phyloP scores from a whole-genome alignment of 2,113 vertebrate genomes.

The Balaeniceps rex region DNA sequence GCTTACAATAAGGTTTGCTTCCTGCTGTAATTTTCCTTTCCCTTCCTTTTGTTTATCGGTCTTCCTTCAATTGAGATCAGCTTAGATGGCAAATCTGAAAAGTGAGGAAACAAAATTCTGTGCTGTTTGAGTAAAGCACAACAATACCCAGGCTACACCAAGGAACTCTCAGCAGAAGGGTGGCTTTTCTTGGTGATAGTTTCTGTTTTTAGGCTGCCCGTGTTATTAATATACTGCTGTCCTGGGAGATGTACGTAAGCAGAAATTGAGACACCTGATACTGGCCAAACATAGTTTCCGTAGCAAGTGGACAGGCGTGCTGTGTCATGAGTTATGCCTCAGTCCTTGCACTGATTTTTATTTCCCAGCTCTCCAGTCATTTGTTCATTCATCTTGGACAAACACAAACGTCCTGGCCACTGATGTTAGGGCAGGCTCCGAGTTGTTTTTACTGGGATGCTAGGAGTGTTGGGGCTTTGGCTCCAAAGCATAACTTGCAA shows the following conservation, averaged over 20 bases:
- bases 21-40: neutral
- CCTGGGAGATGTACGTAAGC: slow-evolving; percentile 28
- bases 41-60: slow-evolving; percentile 9
- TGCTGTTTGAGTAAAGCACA: neutral
- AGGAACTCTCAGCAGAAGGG: neutral
- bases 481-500: neutral
- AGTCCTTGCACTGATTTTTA: neutral
- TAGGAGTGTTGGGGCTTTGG: neutral
- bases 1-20: neutral
- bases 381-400: neutral
- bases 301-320: slow-evolving; percentile 50
- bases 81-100: neutral
- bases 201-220: slow-evolving; percentile 64
- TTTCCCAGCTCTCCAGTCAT: neutral
- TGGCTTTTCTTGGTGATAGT: slow-evolving; percentile 33
- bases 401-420: neutral
- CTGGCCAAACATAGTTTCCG: slow-evolving; percentile 67
- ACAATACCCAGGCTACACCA: neutral
- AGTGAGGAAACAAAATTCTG: neutral
- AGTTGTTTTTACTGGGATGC: neutral
- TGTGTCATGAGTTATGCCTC: slow-evolving; percentile 21
- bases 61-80: slow-evolving; percentile 14
- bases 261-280: slow-evolving; percentile 64
- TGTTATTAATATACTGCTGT: slow-evolving; percentile 68
- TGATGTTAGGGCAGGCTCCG: neutral